Conservation (phyloP, 92 coral and sea anemone species). For the Anthopleura xanthogrammica region DNA sequence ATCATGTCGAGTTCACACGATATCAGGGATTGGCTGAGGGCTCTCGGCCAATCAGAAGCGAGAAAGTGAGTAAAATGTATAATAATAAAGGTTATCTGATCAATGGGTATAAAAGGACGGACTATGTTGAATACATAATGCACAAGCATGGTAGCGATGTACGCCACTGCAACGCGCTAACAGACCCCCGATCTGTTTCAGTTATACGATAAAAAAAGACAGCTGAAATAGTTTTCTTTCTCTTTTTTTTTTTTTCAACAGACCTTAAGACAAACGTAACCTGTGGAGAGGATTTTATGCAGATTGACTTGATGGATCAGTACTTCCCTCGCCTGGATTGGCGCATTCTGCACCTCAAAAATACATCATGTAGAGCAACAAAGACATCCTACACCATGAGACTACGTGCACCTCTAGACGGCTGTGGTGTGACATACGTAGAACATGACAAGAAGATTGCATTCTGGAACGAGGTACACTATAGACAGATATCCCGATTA, state of each 20-base stretch:
- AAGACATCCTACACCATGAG: slow-evolving; percentile 22
- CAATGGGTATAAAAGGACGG: too few species aligned
- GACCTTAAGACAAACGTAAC: slow-evolving; percentile 17
- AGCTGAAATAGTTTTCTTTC: background rate
- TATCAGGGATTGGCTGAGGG: too few species aligned
- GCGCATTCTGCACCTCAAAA: slow-evolving; percentile 23
- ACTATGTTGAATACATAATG: too few species aligned
- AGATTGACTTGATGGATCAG: slow-evolving; percentile 20
- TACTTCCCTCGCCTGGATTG: slow-evolving; percentile 25
- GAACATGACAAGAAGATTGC: slow-evolving; percentile 5
- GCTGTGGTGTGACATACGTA: slow-evolving; percentile 12
- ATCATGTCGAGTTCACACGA: too few species aligned
- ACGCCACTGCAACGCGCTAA: too few species aligned
- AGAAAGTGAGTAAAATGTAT: too few species aligned
- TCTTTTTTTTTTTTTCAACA: background rate
- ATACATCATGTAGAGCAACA: slow-evolving; percentile 30
- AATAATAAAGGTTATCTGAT: too few species aligned
- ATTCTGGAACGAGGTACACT: slow-evolving; percentile 4
- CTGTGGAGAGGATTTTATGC: slow-evolving; percentile 34
- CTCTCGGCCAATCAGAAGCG: too few species aligned
- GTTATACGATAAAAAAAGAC: too few species aligned
- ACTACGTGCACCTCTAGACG: slow-evolving; percentile 8
- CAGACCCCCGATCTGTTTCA: too few species aligned
- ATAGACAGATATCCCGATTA: too few species aligned
- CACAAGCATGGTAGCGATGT: too few species aligned